A percentile compares a stretch with the other conserved stretches of the same genome.
Evolutionary conservation across 2,888 invertebrate genomes (phyloP).

Genomic region (Mycalesis mineus): DNA sequence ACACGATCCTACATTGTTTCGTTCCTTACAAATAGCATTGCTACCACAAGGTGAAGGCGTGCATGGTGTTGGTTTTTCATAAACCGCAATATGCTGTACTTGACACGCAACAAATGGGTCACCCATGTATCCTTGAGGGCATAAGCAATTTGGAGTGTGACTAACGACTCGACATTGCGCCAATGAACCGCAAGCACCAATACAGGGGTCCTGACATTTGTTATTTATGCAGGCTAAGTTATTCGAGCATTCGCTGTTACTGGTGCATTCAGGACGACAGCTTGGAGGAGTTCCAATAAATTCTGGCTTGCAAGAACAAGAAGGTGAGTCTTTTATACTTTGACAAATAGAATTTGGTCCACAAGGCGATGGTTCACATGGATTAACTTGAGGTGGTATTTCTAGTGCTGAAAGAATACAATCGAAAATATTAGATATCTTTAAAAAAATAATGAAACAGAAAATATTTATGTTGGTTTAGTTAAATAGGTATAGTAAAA

Average conservation of each 20-base stretch:
- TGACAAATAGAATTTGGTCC: conserved; percentile 82
- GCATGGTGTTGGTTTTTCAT: conserved; percentile 78
- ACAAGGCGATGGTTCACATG: conserved; percentile 83
- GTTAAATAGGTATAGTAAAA: no score
- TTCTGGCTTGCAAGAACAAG: conserved; percentile 83
- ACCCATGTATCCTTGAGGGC: conserved; percentile 81
- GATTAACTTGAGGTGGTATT: conserved; percentile 66
- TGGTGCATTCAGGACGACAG: conserved; percentile 85
- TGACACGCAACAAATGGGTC: conserved; percentile 84
- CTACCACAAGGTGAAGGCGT: conserved; percentile 85
- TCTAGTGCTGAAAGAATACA: conserved; percentile 50
- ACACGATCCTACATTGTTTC: conserved; percentile 84
- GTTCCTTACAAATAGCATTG: conserved; percentile 83
- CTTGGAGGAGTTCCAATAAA: conserved; percentile 84
- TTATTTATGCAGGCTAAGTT: conserved; percentile 83
- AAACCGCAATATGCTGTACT: conserved; percentile 52
- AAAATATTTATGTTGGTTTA: no score
- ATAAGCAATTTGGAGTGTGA: conserved; percentile 84
- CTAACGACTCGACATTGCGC: conserved; percentile 86
- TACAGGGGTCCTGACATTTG: conserved; percentile 86
- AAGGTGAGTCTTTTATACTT: conserved; percentile 78
- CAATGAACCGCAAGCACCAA: conserved; percentile 82
- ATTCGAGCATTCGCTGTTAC: conserved; percentile 83
- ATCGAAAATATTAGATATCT: background rate
- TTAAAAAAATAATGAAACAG: no score